phyloP scores from a whole-genome alignment of 2,113 vertebrate species.

The Etheostoma cragini region DNA sequence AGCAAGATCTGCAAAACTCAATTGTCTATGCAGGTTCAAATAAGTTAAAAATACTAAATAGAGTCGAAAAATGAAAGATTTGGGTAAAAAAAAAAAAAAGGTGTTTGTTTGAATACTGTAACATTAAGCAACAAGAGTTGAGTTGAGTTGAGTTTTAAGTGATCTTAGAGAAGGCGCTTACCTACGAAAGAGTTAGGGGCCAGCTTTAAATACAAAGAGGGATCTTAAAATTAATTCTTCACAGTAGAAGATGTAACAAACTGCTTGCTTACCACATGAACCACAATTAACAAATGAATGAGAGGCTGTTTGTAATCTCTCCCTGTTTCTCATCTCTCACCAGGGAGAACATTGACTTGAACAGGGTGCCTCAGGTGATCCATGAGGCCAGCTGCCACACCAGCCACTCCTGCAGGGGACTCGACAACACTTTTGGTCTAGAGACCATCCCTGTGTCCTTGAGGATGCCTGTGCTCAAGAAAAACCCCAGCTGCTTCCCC shows the following conservation, averaged over 20 bases:
- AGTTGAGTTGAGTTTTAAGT: too few species aligned
- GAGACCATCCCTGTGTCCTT: slow-evolving; percentile 83
- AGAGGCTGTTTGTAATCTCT: not conserved
- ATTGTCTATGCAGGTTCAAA: not conserved
- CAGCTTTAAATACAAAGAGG: too few species aligned
- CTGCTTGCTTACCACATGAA: too few species aligned
- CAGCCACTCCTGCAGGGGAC: slow-evolving; percentile 74
- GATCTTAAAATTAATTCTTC: too few species aligned
- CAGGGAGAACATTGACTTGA: slow-evolving; percentile 81
- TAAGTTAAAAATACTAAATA: not conserved
- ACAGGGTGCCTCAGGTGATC: slow-evolving; percentile 82
- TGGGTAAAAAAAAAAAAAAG: too few species aligned
- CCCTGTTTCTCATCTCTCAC: slow-evolving; percentile 6
- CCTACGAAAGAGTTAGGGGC: too few species aligned
- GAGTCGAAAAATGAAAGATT: not conserved
- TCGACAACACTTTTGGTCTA: slow-evolving; percentile 68
- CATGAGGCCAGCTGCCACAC: slow-evolving; percentile 83
- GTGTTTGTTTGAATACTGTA: not conserved
- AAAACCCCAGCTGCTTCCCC: slow-evolving; percentile 76
- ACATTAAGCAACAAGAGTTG: not conserved
- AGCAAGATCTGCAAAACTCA: too few species aligned
- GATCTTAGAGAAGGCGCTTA: too few species aligned
- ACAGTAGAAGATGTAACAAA: too few species aligned
- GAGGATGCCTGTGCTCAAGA: slow-evolving; percentile 82
- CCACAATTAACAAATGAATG: not conserved